A percentile compares a stretch with the other conserved stretches of the same genome.
These are phyloP conservation scores for Hippocampus comes DNA, from an alignment of 2,113 vertebrate genomes.

Conservation along the genomic window DNA sequence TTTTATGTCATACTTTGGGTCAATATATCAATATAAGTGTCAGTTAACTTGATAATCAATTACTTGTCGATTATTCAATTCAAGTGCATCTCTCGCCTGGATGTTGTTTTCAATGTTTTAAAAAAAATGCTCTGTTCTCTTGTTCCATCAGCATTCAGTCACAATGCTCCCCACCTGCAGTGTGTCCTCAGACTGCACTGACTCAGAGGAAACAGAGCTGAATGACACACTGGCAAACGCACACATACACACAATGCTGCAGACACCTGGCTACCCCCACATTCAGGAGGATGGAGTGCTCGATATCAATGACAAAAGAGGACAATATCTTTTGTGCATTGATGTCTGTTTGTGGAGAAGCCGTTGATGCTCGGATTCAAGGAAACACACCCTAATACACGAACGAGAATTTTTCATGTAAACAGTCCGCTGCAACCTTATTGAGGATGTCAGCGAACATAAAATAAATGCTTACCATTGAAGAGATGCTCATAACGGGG, in stretches of 20 bases:
- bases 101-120: too few species aligned
- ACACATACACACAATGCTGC: constrained; percentile 21
- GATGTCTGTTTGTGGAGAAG: background rate
- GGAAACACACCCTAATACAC: background rate
- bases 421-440: background rate
- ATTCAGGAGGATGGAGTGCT: background rate
- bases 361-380: background rate
- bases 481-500: constrained; percentile 39
- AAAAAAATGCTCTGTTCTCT: too few species aligned
- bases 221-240: constrained; percentile 11
- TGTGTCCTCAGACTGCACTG: constrained; percentile 34
- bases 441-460: constrained; percentile 8
- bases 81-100: too few species aligned
- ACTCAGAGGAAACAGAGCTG: constrained; percentile 6
- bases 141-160: background rate
- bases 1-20: too few species aligned
- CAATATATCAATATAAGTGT: too few species aligned
- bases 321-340: background rate
- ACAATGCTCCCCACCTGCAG: constrained; percentile 37
- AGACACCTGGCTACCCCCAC: constrained; percentile 28
- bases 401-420: background rate
- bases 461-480: constrained; percentile 64
- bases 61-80: too few species aligned
- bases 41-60: too few species aligned
- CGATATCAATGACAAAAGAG: constrained; percentile 1